Conservation (phyloP, 2,113 vertebrate genomes). For the Syrmaticus mikado region DNA sequence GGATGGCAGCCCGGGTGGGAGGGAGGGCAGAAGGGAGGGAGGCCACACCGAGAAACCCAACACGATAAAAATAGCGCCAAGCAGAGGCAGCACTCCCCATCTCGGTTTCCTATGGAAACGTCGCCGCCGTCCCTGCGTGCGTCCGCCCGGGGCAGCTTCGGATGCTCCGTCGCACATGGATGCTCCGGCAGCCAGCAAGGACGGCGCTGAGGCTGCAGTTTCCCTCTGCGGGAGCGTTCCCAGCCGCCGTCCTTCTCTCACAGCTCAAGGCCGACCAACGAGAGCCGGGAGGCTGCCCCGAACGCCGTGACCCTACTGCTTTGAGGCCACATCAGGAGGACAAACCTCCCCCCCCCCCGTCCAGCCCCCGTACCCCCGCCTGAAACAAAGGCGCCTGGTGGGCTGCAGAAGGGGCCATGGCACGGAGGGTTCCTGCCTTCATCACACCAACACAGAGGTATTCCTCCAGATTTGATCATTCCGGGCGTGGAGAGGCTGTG, state of each 20-base stretch:
- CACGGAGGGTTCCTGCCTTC: fast-evolving
- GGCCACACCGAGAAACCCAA: not conserved
- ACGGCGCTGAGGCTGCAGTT: not conserved
- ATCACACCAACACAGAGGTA: fast-evolving
- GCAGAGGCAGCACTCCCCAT: not conserved
- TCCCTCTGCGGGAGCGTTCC: fast-evolving
- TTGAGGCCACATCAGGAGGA: fast-evolving
- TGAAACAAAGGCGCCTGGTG: not conserved
- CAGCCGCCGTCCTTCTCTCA: not conserved
- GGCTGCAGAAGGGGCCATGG: fast-evolving
- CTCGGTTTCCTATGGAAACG: slow-evolving; percentile 65
- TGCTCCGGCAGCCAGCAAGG: not conserved
- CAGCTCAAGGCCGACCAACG: fast-evolving
- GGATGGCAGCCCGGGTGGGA: fast-evolving
- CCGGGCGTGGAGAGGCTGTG: too few relatives aligned
- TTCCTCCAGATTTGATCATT: not conserved
- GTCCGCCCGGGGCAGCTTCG: not conserved
- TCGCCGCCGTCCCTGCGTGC: not conserved
- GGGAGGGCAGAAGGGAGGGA: not conserved
- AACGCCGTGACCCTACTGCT: not conserved
- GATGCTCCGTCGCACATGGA: not conserved
- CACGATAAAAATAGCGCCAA: not conserved
- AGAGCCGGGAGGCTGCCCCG: not conserved
- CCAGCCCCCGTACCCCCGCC: fast-evolving
- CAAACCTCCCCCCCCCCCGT: fast-evolving